phyloP scores from a whole-genome alignment of 2,888 invertebrate genomes.

The Dascillus cervinus region DNA sequence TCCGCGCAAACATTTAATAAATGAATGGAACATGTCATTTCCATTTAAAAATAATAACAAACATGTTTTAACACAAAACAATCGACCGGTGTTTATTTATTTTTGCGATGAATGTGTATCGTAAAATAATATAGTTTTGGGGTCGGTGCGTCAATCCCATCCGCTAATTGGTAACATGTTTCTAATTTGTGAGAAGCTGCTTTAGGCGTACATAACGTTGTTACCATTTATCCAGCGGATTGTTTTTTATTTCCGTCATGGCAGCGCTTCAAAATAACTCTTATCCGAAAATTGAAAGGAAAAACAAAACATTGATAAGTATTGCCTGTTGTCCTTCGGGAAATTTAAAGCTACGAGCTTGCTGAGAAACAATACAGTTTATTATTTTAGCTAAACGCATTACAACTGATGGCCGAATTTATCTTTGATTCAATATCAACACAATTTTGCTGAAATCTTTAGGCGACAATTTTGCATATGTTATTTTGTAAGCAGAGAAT shows the following conservation, averaged over 20 bases:
- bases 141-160: constrained; percentile 22
- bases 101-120: constrained; percentile 23
- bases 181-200: constrained; percentile 35
- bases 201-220: constrained; percentile 29
- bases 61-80: constrained; percentile 18
- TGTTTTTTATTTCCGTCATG: too few relatives aligned
- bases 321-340: constrained; percentile 11
- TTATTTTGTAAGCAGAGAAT: constrained; percentile 14
- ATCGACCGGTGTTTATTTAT: constrained; percentile 23
- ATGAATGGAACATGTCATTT: too few relatives aligned
- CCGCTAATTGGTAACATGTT: constrained; percentile 37
- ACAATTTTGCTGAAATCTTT: constrained; percentile 16
- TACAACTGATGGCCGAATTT: too few relatives aligned
- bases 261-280: too few relatives aligned
- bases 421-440: too few relatives aligned
- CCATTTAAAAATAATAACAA: too few relatives aligned
- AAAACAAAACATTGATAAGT: constrained; percentile 13
- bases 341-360: constrained; percentile 14
- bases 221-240: constrained; percentile 4
- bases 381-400: too few relatives aligned
- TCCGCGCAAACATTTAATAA: too few relatives aligned
- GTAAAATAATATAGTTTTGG: constrained; percentile 25
- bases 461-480: constrained; percentile 21
- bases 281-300: too few relatives aligned
- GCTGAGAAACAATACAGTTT: too few relatives aligned